These are phyloP conservation scores for Yponomeuta plumbellus DNA, from an alignment of 2,888 invertebrate species.

Conservation along the genomic window DNA sequence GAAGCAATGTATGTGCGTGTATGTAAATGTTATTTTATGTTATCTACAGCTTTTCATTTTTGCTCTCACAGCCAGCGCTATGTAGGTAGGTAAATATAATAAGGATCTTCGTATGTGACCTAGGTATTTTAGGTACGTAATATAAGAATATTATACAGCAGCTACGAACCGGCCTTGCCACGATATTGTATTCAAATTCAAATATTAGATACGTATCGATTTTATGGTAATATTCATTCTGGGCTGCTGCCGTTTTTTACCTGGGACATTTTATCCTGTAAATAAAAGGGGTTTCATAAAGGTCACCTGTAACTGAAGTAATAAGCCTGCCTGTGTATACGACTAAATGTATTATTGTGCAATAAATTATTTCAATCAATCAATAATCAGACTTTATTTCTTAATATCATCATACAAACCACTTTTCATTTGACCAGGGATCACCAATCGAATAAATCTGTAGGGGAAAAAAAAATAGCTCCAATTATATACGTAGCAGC, in stretches of 20 bases:
- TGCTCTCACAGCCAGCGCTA: too few species aligned
- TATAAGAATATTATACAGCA: neutral
- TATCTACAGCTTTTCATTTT: too few species aligned
- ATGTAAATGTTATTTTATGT: too few species aligned
- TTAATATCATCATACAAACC: neutral
- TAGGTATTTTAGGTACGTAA: too few species aligned
- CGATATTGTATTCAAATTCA: conserved; percentile 39
- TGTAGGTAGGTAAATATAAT: too few species aligned
- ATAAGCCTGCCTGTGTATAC: too few species aligned
- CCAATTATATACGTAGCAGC: neutral
- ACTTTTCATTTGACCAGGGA: neutral
- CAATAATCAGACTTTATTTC: too few species aligned
- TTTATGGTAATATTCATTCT: conserved; percentile 37
- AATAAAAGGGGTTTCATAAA: neutral
- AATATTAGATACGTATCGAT: conserved; percentile 37
- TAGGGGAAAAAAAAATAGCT: neutral
- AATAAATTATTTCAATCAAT: too few species aligned
- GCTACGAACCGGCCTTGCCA: neutral
- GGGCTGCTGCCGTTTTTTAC: conserved; percentile 17
- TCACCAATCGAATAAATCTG: neutral
- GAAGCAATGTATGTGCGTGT: too few species aligned
- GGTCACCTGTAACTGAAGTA: conserved; percentile 21
- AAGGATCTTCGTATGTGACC: too few species aligned
- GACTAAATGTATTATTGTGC: too few species aligned
- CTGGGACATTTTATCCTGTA: conserved; percentile 11